These are phyloP conservation scores for Meloidogyne floridensis DNA, from an alignment of 1,140 invertebrate species.

Conservation along the genomic window DNA sequence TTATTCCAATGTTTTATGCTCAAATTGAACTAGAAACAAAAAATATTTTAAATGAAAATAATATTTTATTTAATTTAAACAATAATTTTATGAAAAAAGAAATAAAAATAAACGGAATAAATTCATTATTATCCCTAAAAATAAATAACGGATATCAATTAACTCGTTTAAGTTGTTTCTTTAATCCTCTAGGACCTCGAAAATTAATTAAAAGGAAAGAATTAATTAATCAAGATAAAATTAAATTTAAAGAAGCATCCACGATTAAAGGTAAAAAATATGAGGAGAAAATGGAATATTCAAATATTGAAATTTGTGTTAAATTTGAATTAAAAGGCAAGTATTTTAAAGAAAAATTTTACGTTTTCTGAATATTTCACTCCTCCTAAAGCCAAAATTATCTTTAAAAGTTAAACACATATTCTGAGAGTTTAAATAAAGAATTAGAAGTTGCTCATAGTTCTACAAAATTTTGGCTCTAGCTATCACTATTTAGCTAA, in stretches of 20 bases:
- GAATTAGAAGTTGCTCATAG: no score
- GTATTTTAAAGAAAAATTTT: no score
- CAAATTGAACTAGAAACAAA: background rate
- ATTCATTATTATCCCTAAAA: background rate
- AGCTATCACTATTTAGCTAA: no score
- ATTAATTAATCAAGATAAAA: background rate
- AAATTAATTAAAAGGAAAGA: background rate
- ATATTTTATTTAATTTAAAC: background rate
- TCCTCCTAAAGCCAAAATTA: no score
- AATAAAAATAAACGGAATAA: conserved; percentile 1
- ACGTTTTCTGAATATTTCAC: no score
- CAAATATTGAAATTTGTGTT: background rate
- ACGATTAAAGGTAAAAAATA: background rate
- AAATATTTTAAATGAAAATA: background rate
- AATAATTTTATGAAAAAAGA: background rate
- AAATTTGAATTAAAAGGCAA: background rate
- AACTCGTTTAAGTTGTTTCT: background rate
- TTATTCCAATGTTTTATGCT: background rate
- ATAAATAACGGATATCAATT: background rate
- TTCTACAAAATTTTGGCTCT: no score
- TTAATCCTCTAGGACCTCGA: background rate
- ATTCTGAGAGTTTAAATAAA: no score
- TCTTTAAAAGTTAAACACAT: no score
- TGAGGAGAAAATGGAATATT: background rate
- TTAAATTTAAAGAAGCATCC: background rate